These are phyloP conservation scores for Sericinus montela DNA, from an alignment of 2,888 invertebrate species.

Conservation along the genomic window DNA sequence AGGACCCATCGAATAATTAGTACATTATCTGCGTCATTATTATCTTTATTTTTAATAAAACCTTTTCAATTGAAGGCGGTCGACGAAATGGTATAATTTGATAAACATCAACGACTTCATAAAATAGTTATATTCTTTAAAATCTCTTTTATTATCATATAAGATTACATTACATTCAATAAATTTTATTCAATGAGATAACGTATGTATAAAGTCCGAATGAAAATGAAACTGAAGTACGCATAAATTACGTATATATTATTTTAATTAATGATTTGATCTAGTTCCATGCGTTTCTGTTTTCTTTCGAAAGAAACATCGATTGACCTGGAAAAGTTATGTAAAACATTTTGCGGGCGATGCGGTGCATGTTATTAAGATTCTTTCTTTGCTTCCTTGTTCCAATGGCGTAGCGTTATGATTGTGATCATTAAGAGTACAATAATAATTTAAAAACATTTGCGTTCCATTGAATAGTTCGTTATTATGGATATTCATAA, in stretches of 20 bases:
- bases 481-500: slow-evolving; percentile 1
- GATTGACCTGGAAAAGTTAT: slow-evolving; percentile 6
- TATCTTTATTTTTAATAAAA: too few relatives aligned
- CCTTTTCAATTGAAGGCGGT: too few relatives aligned
- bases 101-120: too few relatives aligned
- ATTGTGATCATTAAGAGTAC: slow-evolving; percentile 4
- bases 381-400: background rate
- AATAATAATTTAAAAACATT: slow-evolving; percentile 12
- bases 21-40: too few relatives aligned
- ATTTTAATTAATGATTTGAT: background rate
- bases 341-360: background rate
- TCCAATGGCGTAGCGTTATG: background rate
- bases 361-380: background rate
- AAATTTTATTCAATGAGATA: too few relatives aligned
- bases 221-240: too few relatives aligned
- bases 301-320: background rate
- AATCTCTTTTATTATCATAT: too few relatives aligned
- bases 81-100: too few relatives aligned
- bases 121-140: too few relatives aligned
- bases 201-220: too few relatives aligned
- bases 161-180: too few relatives aligned
- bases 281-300: background rate
- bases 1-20: too few relatives aligned
- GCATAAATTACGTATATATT: background rate
- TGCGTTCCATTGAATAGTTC: background rate